These are phyloP conservation scores for Pocillopora meandrina DNA, from an alignment of 92 coral and sea anemone genomes.

Conservation along the genomic window DNA sequence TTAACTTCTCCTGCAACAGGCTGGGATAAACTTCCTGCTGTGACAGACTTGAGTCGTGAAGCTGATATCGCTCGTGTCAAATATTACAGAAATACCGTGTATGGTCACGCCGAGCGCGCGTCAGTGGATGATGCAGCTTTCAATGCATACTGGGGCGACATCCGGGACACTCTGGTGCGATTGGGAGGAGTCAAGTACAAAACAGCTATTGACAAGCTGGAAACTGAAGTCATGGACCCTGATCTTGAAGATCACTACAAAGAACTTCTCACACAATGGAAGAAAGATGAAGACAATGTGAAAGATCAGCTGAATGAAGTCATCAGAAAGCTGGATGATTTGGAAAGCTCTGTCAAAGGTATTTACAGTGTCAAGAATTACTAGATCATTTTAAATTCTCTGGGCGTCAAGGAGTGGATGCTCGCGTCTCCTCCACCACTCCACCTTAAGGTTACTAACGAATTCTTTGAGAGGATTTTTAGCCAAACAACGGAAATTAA, in stretches of 20 bases:
- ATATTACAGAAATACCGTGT: too few relatives aligned
- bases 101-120: not conserved
- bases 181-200: conserved; percentile 30
- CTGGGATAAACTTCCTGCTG: conserved; percentile 25
- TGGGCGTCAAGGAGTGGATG: too few relatives aligned
- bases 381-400: too few relatives aligned
- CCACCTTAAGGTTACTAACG: too few relatives aligned
- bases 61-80: too few relatives aligned
- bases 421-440: too few relatives aligned
- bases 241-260: conserved; percentile 30
- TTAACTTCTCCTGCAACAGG: conserved; percentile 36
- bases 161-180: not conserved
- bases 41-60: too few relatives aligned
- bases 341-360: too few relatives aligned
- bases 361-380: too few relatives aligned
- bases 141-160: conserved; percentile 31
- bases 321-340: too few relatives aligned
- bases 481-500: too few relatives aligned
- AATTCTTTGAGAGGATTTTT: too few relatives aligned
- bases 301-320: not conserved
- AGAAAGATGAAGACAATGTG: not conserved
- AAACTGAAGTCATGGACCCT: not conserved
- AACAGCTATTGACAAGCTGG: not conserved
- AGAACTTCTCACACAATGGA: conserved; percentile 27
- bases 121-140: conserved; percentile 39